Base-by-base conservation (phyloP, 2,797 vertebrate genomes). In the Cuculus canorus region DNA sequence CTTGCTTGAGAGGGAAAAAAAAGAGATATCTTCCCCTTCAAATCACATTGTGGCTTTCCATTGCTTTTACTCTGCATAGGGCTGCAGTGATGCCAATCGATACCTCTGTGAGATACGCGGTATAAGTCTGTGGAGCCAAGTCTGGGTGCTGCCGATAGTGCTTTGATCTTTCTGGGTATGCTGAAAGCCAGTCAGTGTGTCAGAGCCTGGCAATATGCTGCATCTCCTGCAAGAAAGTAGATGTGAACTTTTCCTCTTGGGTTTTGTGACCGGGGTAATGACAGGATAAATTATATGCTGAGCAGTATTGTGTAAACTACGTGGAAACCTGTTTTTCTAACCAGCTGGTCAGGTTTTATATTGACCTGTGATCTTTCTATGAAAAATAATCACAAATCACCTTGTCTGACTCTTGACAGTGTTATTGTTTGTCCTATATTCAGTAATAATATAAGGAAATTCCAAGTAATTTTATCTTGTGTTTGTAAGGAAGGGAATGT, bases 351-450 rank as follows among this genome's bases (percentile, higher is more conserved):
- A 50, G 82, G 82, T 78, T 85, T 95, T 90, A 13, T 75, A 43
- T 65, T 72, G 80, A 79, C 50, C 57, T 89, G 37, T 91, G 78
- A 69, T 94, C 60, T 86, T 75, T 78, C 80, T 30, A 54, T 88
- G 92, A 92, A 95, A 96, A 94, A 90, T 86, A 93, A 91, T 81
- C 82, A 19, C 2, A 12, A 73, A 82, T 93, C 82, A 84, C 54
- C 77, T 80, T 92, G 86, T 96, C 90, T 93, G 95, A 93, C 92
- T 96, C 65, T 64, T 92, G 90, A 91, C 57, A 52, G 83, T 77
- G 52, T 70, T 88, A 82, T 92, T 96, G 90, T 96, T 97, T 96
- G 86, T 93, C 52, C 88, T 95, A 91, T 88, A 82, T 86, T 96
- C 93, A 88, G 75, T 70, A 81, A 95, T 95, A 90, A 86, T 86